Conservation (phyloP, 2,113 vertebrate genomes). For the Lophotis ruficrista region DNA sequence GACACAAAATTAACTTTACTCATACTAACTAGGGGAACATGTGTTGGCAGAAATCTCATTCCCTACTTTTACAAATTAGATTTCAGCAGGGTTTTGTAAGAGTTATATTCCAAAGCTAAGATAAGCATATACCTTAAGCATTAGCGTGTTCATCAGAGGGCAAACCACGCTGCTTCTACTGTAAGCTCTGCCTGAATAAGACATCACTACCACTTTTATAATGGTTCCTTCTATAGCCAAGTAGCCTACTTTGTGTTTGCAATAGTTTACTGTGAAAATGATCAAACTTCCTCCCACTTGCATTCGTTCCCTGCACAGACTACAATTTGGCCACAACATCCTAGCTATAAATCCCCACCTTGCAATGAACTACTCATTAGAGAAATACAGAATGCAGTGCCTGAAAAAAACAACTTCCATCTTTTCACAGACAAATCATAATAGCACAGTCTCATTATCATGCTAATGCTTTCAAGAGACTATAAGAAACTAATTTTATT, state of each 20-base stretch:
- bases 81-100: neutral
- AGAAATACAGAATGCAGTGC: neutral
- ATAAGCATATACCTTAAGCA: neutral
- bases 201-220: neutral
- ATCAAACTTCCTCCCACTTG: neutral
- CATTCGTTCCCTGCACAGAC: neutral
- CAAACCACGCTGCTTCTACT: neutral
- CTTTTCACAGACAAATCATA: neutral
- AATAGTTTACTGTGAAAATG: neutral
- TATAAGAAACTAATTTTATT: neutral
- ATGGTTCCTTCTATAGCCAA: neutral
- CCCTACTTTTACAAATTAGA: neutral
- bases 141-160: neutral
- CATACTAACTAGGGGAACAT: neutral
- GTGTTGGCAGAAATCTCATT: neutral
- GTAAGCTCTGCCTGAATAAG: neutral
- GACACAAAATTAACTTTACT: neutral
- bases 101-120: neutral
- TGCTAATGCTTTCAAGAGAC: neutral
- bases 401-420: neutral
- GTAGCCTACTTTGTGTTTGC: neutral
- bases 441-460: neutral
- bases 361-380: neutral
- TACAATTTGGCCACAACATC: neutral
- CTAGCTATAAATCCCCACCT: neutral